Percentiles rank a stretch among this genome's conserved stretches.
These are phyloP conservation scores for Temnothorax rugatulus DNA, from an alignment of 2,888 invertebrate genomes.

Conservation along the genomic window DNA sequence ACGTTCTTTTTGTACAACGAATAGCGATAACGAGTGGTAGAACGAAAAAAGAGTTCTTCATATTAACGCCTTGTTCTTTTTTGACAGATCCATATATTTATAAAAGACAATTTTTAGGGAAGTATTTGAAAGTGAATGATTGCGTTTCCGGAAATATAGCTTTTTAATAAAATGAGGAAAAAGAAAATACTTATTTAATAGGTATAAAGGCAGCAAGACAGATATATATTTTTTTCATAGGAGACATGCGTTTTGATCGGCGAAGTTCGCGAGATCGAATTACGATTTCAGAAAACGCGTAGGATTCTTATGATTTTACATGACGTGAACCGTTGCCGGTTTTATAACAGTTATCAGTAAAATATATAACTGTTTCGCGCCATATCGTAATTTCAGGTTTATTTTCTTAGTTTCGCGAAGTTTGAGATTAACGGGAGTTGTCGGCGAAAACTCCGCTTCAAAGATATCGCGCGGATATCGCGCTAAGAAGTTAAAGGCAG, in stretches of 20 bases:
- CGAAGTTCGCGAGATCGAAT: neutral
- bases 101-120: neutral
- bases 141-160: neutral
- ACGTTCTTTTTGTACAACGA: neutral
- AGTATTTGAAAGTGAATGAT: neutral
- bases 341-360: slow-evolving; percentile 11
- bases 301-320: slow-evolving; percentile 17
- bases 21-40: neutral
- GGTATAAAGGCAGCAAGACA: neutral
- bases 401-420: slow-evolving; percentile 28
- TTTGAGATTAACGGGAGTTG: slow-evolving; percentile 37
- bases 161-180: neutral
- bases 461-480: slow-evolving; percentile 46
- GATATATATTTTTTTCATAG: neutral
- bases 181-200: neutral
- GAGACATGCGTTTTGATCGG: neutral
- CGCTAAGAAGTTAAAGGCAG: slow-evolving; percentile 27
- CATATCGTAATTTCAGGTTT: slow-evolving; percentile 35
- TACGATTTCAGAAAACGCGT: neutral
- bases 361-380: slow-evolving; percentile 29
- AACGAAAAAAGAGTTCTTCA: neutral
- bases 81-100: neutral
- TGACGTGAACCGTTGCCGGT: neutral
- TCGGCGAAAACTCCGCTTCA: slow-evolving; percentile 16
- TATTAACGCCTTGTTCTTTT: neutral